Evolutionary conservation across 2,113 vertebrate species (phyloP), one percentile per base, ranked within the genome.

Genomic region (Nannobrachium achirus): DNA sequence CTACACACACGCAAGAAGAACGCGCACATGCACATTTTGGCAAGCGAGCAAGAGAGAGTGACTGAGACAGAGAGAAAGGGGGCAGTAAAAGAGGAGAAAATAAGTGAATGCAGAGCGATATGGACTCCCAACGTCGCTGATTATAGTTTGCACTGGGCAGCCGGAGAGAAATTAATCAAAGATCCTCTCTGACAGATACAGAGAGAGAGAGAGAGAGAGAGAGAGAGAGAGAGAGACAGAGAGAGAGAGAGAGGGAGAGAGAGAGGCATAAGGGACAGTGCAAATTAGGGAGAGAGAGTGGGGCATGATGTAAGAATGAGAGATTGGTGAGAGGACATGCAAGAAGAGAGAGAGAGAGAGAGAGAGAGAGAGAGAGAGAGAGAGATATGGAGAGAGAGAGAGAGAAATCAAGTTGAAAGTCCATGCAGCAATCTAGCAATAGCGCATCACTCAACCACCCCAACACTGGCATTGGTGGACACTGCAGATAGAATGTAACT

Each of bases 121-220:
- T 19, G 50, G 46, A 56, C 61, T 75, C 62, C n/a, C 44, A 46
- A 51, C 71, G 75, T 44, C 65, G 64, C 62, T 76, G 81, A 88
- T 76, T 81, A 61, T 50, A 68, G 73, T 70, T 75, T 70, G 67
- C 57, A 77, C 71, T 56, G 66, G 66, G 61, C n/a, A 40, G 74
- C 59, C 53, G 40, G 56, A 75, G 55, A 65, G 40, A 56, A 77
- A 82, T 82, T 82, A 77, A 89, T 89, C 80, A 84, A 76, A 74
- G 68, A 75, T 79, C 67, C 72, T 64, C 51, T 11, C 6, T 53
- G 50, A 38, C 14, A 16, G n/a, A 33, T 53, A 44, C 41, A 13
- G 45, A 53, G 48, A 9, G 53, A 46, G 39, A 9, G 16, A 48
- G 51, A 59, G 71, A 14, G 48, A 50, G 44, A n/a, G 63, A 63